Percentiles rank a stretch among this genome's conserved stretches.
phyloP scores from a whole-genome alignment of 2,797 vertebrate species.

The Silurus aristotelis region DNA sequence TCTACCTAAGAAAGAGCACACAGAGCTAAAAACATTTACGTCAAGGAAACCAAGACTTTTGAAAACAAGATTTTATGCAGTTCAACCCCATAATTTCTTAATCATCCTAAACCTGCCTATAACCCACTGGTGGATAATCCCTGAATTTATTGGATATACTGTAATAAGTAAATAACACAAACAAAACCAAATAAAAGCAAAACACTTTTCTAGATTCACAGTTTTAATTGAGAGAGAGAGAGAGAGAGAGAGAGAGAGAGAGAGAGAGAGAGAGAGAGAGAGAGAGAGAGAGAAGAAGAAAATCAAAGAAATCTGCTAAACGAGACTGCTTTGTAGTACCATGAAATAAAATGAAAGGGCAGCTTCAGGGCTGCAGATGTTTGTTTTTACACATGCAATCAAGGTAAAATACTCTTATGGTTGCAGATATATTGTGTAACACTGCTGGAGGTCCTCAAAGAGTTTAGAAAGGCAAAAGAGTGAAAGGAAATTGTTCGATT shows the following conservation, averaged over 20 bases:
- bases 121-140: not conserved
- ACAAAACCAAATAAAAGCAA: no score
- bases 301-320: not conserved
- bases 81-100: not conserved
- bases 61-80: no score
- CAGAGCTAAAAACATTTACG: not conserved
- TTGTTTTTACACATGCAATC: conserved; percentile 70
- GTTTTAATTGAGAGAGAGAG: no score
- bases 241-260: no score
- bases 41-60: not conserved
- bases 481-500: conserved; percentile 78
- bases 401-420: conserved; percentile 68
- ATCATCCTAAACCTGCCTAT: not conserved
- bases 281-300: no score
- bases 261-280: no score
- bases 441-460: conserved; percentile 65
- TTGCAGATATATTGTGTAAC: conserved; percentile 70
- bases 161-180: not conserved
- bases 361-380: conserved; percentile 68
- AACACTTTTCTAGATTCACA: no score
- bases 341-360: not conserved
- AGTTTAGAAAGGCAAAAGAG: conserved; percentile 67
- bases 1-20: not conserved
- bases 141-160: not conserved
- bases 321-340: not conserved